Evolutionary conservation across 2,113 vertebrate genomes (phyloP), one percentile per base, ranked within the genome.

Genomic region (Otus sunia): DNA sequence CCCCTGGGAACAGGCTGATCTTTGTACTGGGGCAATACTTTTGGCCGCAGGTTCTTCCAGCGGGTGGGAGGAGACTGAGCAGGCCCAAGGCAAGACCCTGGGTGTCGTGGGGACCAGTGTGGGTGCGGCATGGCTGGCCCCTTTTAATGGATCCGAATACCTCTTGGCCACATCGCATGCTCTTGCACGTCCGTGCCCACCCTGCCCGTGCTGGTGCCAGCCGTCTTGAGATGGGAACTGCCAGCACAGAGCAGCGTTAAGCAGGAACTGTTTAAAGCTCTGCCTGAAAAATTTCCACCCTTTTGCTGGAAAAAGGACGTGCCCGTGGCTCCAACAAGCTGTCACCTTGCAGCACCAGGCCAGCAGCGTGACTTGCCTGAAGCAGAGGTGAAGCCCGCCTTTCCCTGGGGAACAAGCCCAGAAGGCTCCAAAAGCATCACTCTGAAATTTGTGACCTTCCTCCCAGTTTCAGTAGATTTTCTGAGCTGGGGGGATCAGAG

Each of bases 1-100:
- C 55, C 41, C 27, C 11, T 4, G 58, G 45, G 76, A 34, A 26
- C 0, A 0, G 55, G 63, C 59, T 60, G 62, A 79, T 37, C 69
- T 82, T 22, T 0, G 0, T 83, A 75, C 75, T 22, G 4, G 62
- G 21, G 41, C 5, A 4, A 36, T 39, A n/a, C 59, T 91, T 84
- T 9, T 16, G 47, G 81, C 76, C 6, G 0, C 52, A 1, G 0
- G n/a, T 84, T 89, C 59, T 71, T 85, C 30, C 32, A 22, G 39
- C 2, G 2, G 21, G 27, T 9, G 1, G 0, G 0, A 81, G 60
- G 73, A 90, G 60, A 64, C 90, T 81, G 74, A 67, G 47, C 69
- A 2, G 2, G 29, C 60, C n/a, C 8, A 3, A 8, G 7, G 50
- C 68, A 49, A 82, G 74, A 81, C 39, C 64, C 58, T 58, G 66